These are phyloP conservation scores for Acleris holmiana DNA, from an alignment of 2,888 invertebrate genomes.

Conservation along the genomic window DNA sequence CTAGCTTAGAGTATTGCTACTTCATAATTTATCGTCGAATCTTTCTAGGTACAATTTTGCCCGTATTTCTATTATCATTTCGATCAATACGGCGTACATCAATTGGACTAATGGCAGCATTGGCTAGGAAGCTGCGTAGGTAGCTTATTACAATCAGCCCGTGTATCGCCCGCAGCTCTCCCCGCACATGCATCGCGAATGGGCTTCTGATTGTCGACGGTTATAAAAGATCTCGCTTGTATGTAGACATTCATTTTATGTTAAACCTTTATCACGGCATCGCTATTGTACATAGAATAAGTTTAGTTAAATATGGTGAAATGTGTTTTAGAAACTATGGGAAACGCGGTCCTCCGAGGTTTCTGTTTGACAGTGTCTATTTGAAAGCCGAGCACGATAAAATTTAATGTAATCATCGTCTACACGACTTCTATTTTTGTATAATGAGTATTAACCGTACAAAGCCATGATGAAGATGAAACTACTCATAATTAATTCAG, in stretches of 20 bases:
- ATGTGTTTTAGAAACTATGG: too few species aligned
- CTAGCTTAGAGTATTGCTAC: conserved; percentile 4
- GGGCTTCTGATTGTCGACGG: conserved; percentile 29
- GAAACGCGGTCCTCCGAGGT: too few species aligned
- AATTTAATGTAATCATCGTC: too few species aligned
- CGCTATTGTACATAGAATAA: neutral
- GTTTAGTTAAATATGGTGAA: too few species aligned
- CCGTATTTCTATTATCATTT: conserved; percentile 32
- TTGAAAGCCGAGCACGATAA: too few species aligned
- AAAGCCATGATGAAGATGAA: too few species aligned
- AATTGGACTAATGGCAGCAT: conserved; percentile 35
- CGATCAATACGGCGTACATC: conserved; percentile 34
- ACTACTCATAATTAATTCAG: too few species aligned
- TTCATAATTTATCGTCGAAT: conserved; percentile 24
- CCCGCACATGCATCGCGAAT: conserved; percentile 30
- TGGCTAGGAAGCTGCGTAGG: conserved; percentile 37
- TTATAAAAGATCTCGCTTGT: conserved; percentile 19
- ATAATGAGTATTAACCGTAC: too few species aligned
- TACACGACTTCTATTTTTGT: too few species aligned
- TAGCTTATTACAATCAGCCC: conserved; percentile 37
- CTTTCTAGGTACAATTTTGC: conserved; percentile 20
- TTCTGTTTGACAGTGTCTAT: too few species aligned
- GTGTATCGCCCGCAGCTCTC: conserved; percentile 35
- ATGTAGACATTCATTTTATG: conserved; percentile 13
- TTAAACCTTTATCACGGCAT: neutral